Conservation (phyloP, 2,113 vertebrate genomes). For the Sula dactylatra region DNA sequence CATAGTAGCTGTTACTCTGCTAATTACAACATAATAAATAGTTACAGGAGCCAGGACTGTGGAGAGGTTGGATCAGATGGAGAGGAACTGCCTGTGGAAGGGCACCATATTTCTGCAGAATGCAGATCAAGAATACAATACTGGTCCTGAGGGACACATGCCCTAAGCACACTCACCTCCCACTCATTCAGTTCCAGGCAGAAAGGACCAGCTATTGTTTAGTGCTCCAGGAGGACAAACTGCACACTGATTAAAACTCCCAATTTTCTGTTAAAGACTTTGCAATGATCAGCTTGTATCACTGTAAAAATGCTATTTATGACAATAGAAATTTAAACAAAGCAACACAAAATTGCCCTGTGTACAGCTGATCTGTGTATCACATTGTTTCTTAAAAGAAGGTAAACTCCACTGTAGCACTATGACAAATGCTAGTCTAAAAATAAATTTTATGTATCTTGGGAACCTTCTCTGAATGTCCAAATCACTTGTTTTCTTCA, state of each 20-base stretch:
- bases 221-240: background rate
- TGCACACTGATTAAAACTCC: background rate
- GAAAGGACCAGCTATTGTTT: background rate
- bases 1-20: background rate
- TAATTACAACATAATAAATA: background rate
- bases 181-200: background rate
- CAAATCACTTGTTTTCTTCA: background rate
- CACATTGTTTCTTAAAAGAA: background rate
- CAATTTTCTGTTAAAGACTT: background rate
- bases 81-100: background rate
- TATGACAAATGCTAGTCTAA: background rate
- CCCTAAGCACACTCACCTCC: background rate
- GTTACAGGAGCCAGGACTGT: background rate
- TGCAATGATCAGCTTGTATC: background rate
- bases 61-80: background rate
- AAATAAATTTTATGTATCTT: background rate
- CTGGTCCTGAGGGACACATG: rapidly evolving
- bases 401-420: background rate
- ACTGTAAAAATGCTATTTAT: background rate
- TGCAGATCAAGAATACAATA: background rate
- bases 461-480: background rate
- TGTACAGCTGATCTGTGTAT: background rate
- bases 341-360: background rate
- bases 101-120: background rate
- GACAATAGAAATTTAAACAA: background rate